A percentile compares a stretch with the other conserved stretches of the same genome.
Conservation (phyloP, 2,797 vertebrate genomes). For the Arremon aurantiirostris region DNA sequence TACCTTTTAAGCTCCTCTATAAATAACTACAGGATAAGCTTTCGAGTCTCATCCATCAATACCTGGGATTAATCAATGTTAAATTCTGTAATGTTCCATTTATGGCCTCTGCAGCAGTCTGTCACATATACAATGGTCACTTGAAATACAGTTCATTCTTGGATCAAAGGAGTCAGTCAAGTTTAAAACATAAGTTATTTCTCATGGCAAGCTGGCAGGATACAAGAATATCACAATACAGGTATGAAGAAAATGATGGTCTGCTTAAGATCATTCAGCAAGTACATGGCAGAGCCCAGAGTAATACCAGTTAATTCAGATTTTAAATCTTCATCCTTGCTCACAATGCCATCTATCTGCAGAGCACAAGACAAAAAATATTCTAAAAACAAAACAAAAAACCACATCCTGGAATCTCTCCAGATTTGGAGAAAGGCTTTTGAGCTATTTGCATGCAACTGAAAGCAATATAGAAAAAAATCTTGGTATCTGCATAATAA, state of each 20-base stretch:
- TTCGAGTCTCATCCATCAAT: background rate
- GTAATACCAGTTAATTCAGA: background rate
- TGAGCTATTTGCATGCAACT: background rate
- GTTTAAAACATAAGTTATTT: background rate
- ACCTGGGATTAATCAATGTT: background rate
- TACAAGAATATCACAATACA: background rate
- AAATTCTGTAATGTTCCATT: background rate
- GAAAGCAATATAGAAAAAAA: slow-evolving; percentile 30
- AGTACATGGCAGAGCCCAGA: background rate
- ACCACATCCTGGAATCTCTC: background rate
- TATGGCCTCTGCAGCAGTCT: background rate
- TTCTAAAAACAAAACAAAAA: background rate
- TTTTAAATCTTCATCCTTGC: background rate
- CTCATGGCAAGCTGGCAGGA: background rate
- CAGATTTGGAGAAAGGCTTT: background rate
- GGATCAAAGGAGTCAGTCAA: background rate
- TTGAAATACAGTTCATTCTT: background rate
- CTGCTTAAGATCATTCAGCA: background rate
- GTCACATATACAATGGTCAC: background rate
- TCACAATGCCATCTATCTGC: background rate
- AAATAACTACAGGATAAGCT: slow-evolving; percentile 36
- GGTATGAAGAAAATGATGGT: background rate
- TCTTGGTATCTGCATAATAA: background rate
- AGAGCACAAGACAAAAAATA: background rate
- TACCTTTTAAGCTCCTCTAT: slow-evolving; percentile 25